Evolutionary conservation across 2,113 vertebrate genomes (phyloP), one percentile per base, ranked within the genome.

Genomic region (Xiphorhynchus elegans): DNA sequence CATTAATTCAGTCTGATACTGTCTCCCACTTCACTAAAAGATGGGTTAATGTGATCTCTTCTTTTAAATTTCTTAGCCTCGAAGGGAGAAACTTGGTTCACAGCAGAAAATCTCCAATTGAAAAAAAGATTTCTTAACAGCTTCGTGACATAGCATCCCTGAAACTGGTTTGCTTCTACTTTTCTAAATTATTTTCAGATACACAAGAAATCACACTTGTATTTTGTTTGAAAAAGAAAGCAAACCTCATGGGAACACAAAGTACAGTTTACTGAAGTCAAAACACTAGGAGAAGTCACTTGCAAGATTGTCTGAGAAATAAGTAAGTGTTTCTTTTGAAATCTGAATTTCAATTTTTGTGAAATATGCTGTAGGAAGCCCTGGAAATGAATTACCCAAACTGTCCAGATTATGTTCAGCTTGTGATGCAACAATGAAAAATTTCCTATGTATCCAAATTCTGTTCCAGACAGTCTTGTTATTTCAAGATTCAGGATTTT

Each of bases 131-230:
- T 91, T 96, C 75, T 88, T 94, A 93, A 91, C 50, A 94, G 59
- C 62, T 97, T 75, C 96, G 89, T 97, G 68, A 89, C 49, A 78
- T 40, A 31, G 21, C 21, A 74, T 40, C 46, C 35, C 33, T 93
- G 83, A 97, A 97, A 96, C 66, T 23, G 23, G n/a, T 90, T 95
- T 97, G 76, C 42, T 96, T 95, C 84, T 94, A 59, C 58, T 95
- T 93, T 93, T 89, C 52, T 88, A 94, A 96, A 85, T 96, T 96
- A 74, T 64, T 94, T 96, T 96, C 70, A 76, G 52, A 90, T 47
- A 72, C 84, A 79, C 56, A 95, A 93, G 29, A 25, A 88, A 93
- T 96, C 17, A 92, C 55, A 91, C 62, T 96, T 89, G 68, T 63
- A 60, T 91, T 92, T 94, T 96, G 69, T n/a, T 50, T 64, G 40